Percentiles rank a stretch among this genome's conserved stretches.
Conservation (phyloP, 2,113 vertebrate genomes). For the Notarius lentiginosus region DNA sequence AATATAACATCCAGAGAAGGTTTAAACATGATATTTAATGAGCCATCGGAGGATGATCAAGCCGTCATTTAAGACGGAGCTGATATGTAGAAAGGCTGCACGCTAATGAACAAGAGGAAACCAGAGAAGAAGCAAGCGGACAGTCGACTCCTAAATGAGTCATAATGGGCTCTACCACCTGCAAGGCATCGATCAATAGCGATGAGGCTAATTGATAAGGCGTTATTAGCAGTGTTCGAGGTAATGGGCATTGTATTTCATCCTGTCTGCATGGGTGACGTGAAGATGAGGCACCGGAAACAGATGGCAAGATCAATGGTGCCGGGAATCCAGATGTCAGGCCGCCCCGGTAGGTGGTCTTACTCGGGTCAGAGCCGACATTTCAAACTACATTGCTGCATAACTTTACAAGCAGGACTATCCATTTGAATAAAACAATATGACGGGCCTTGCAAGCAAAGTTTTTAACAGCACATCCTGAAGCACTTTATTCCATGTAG, state of each 20-base stretch:
- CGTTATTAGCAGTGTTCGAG: conserved; percentile 72
- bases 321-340: conserved; percentile 70
- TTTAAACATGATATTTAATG: conserved; percentile 72
- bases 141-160: conserved; percentile 66
- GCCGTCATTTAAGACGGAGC: conserved; percentile 66
- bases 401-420: background rate
- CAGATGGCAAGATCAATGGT: conserved; percentile 78
- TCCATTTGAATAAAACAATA: background rate
- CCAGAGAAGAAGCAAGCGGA: conserved; percentile 64
- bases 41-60: conserved; percentile 66
- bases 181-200: conserved; percentile 76
- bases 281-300: conserved; percentile 62
- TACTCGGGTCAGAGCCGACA: conserved; percentile 55
- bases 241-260: conserved; percentile 77
- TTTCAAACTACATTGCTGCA: background rate
- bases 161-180: conserved; percentile 74
- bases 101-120: conserved; percentile 72
- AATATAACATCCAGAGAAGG: conserved; percentile 54
- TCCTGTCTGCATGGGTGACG: conserved; percentile 66
- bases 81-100: conserved; percentile 60
- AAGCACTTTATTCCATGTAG: no score
- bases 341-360: conserved; percentile 60
- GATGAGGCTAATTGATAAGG: conserved; percentile 78
- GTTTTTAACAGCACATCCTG: background rate
- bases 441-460: no score